Percentiles rank a stretch among this genome's conserved stretches.
Evolutionary conservation across 23 tunicate species (phyloP).

Genomic region (Ciona savignyi): DNA sequence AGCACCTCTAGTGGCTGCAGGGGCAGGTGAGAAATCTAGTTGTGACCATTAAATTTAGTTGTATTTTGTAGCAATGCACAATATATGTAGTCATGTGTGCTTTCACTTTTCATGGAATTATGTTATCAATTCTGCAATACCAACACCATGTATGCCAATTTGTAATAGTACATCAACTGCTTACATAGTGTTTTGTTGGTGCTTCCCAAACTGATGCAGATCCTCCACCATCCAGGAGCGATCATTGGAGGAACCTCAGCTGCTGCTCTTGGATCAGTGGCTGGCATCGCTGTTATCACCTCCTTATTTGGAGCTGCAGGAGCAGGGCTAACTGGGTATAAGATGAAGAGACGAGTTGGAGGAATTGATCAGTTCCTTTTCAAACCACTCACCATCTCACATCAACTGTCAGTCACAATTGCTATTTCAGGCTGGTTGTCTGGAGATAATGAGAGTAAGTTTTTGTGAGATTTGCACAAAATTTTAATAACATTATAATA

Average conservation of each 20-base stretch:
- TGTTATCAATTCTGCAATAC: no score
- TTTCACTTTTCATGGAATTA: no score
- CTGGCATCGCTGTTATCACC: constrained; percentile 93
- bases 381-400: constrained; percentile 48
- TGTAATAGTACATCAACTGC: not conserved
- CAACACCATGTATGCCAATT: no score
- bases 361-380: constrained; percentile 92
- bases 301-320: constrained; percentile 99
- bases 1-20: constrained; percentile 98
- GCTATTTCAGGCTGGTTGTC: constrained; percentile 91
- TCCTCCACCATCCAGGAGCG: constrained; percentile 41
- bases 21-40: constrained; percentile 84
- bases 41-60: no score
- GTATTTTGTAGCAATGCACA: no score
- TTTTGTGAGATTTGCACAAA: no score
- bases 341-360: constrained; percentile 97
- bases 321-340: constrained; percentile 98
- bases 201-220: not conserved
- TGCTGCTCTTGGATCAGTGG: constrained; percentile 93
- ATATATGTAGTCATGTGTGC: no score
- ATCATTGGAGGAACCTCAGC: constrained; percentile 91
- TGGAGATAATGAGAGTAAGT: constrained; percentile 29
- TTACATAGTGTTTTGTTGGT: not conserved
- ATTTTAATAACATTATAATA: no score
- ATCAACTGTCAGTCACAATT: constrained; percentile 62